Conservation (phyloP, 2,797 vertebrate species). For the Clarias pachynema region DNA sequence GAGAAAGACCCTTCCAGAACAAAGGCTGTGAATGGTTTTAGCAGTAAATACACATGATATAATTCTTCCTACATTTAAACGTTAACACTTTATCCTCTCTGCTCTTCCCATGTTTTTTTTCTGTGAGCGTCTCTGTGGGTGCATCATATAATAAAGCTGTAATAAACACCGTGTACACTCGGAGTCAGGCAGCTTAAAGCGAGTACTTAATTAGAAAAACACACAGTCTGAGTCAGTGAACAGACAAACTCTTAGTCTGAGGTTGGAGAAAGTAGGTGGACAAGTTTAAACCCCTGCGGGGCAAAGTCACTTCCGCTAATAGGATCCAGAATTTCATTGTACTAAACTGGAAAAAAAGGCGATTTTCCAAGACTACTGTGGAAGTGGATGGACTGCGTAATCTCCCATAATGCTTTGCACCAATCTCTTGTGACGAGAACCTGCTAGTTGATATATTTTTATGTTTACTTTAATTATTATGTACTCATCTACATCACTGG, state of each 20-base stretch:
- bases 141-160: conserved; percentile 18
- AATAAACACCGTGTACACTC: conserved; percentile 24
- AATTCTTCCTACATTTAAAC: neutral
- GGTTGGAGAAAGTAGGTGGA: conserved; percentile 37
- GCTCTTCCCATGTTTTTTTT: neutral
- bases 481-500: neutral
- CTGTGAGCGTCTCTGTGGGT: neutral
- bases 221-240: conserved; percentile 63
- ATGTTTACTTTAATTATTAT: neutral
- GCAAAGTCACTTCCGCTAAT: conserved; percentile 32
- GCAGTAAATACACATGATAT: neutral
- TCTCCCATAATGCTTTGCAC: conserved; percentile 41
- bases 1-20: neutral
- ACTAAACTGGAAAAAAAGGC: neutral
- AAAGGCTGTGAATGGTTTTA: neutral
- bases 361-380: neutral
- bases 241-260: conserved; percentile 28
- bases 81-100: neutral
- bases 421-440: neutral
- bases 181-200: conserved; percentile 17
- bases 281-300: conserved; percentile 32
- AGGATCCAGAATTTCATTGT: conserved; percentile 24
- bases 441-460: conserved; percentile 26
- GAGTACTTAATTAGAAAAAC: conserved; percentile 45
- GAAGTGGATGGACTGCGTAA: conserved; percentile 8